Conservation (phyloP, 2,888 invertebrate genomes). For the Iselma pallidipennis region DNA sequence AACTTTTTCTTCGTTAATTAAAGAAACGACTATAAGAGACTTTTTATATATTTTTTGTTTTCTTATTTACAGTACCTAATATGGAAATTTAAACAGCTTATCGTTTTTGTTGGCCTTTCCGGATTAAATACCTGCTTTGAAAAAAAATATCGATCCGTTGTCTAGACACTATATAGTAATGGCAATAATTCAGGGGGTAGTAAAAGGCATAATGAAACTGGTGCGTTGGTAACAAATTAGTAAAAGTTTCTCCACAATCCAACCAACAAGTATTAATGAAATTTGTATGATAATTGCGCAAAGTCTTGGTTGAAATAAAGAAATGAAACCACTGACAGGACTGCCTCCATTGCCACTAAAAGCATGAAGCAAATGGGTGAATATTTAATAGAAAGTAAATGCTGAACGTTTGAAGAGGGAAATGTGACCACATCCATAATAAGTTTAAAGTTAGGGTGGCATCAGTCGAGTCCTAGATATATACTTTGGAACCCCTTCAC, state of each 20-base stretch:
- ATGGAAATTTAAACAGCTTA: no score
- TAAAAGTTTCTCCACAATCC: background rate
- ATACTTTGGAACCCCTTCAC: background rate
- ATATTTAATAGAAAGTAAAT: conserved; percentile 38
- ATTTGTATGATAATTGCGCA: conserved; percentile 6
- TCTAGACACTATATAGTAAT: background rate
- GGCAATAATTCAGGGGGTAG: background rate
- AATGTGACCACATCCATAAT: conserved; percentile 29
- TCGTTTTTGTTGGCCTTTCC: no score
- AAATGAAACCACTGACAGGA: conserved; percentile 7
- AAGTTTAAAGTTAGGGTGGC: conserved; percentile 16
- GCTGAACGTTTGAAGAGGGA: conserved; percentile 25
- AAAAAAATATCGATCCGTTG: background rate
- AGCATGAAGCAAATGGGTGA: conserved; percentile 33
- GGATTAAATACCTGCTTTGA: no score
- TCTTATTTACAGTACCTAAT: no score
- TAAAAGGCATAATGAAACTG: background rate
- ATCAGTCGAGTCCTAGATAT: background rate
- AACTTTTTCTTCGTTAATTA: no score
- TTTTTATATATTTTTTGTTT: no score
- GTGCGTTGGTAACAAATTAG: background rate
- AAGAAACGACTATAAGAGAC: no score
- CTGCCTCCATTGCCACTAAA: conserved; percentile 10
- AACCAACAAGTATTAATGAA: background rate
- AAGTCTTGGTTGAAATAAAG: conserved; percentile 9